Evolutionary conservation across 1,140 invertebrate species (phyloP).

Genomic region (Leptinotarsa defecta): DNA sequence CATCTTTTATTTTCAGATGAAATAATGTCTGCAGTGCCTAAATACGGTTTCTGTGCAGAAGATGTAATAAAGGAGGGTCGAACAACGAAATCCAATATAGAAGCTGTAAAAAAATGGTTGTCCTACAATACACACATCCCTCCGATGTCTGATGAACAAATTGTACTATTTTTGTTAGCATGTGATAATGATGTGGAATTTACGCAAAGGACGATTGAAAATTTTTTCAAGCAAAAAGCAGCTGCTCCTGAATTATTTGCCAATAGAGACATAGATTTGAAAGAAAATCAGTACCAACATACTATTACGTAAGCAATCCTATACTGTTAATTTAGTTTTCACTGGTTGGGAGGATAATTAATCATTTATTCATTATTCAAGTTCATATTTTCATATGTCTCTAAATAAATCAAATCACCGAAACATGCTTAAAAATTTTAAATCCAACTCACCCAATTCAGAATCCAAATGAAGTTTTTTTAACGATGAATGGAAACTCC

Average conservation of each 20-base stretch:
- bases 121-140: conserved; percentile 35
- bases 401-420: no score
- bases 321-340: no score
- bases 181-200: conserved; percentile 62
- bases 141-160: conserved; percentile 51
- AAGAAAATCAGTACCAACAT: conserved; percentile 39
- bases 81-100: conserved; percentile 38
- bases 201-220: conserved; percentile 63
- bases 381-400: no score
- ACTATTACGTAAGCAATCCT: conserved; percentile 47
- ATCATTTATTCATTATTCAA: no score
- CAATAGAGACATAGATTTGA: conserved; percentile 54
- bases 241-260: conserved; percentile 64
- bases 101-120: conserved; percentile 44
- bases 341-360: no score
- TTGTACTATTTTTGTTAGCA: conserved; percentile 65
- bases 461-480: no score
- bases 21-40: conserved; percentile 29
- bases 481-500: no score
- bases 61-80: conserved; percentile 38
- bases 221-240: conserved; percentile 62
- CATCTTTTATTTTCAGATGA: conserved; percentile 11
- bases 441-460: no score
- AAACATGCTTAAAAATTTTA: no score
- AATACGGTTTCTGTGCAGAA: conserved; percentile 37